Conservation (phyloP, 2,797 vertebrate species). For the Fistularia tabacaria region DNA sequence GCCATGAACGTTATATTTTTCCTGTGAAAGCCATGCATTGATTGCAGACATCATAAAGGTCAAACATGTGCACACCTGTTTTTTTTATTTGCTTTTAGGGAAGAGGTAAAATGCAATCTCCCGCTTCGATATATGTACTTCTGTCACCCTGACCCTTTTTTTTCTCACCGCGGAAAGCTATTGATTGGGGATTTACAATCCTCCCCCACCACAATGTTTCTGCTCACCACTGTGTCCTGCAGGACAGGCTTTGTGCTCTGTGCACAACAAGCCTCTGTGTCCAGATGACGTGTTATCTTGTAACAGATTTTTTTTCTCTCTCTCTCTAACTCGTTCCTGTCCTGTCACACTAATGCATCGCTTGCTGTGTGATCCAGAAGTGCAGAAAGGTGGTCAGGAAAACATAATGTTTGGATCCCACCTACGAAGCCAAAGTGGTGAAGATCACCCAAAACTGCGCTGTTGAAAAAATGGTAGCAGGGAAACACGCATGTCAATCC, state of each 20-base stretch:
- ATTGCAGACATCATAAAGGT: too few species aligned
- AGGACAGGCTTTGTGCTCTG: constrained; percentile 35
- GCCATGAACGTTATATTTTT: too few species aligned
- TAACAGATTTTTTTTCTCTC: too few species aligned
- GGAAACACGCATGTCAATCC: too few species aligned
- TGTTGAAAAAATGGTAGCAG: too few species aligned
- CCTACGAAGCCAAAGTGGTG: too few species aligned
- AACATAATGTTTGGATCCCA: constrained; percentile 3
- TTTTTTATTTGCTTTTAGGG: neutral
- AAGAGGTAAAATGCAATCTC: neutral
- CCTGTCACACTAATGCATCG: constrained; percentile 14
- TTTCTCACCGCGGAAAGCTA: constrained; percentile 22
- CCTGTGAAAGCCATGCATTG: too few species aligned
- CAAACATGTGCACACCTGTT: too few species aligned
- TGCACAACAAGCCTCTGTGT: constrained; percentile 12
- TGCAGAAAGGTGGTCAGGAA: constrained; percentile 2
- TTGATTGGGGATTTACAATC: constrained; percentile 34
- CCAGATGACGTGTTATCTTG: too few species aligned
- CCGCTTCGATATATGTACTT: too few species aligned
- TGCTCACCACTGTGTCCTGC: constrained; percentile 17
- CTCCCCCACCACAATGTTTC: constrained; percentile 42
- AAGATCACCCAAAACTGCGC: too few species aligned
- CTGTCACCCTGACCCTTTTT: neutral
- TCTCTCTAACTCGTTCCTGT: constrained; percentile 31
- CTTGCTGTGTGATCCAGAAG: constrained; percentile 6